These are phyloP conservation scores for Pogonomyrmex californicus DNA, from an alignment of 1,140 invertebrate genomes.

Conservation along the genomic window DNA sequence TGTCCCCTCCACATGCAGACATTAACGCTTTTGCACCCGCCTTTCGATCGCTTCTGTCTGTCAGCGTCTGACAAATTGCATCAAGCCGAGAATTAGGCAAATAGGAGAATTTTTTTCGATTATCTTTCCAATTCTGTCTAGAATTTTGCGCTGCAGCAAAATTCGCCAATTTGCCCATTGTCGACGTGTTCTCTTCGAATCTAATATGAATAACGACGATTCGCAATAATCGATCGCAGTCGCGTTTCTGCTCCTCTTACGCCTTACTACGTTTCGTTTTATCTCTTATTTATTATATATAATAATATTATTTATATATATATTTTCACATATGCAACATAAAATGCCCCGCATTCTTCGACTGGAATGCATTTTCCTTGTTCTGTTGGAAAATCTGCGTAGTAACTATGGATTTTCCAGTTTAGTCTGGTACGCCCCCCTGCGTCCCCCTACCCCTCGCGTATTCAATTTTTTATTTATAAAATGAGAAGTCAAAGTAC, in stretches of 20 bases:
- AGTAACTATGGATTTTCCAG: conserved; percentile 16
- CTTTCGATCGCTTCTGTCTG: conserved; percentile 13
- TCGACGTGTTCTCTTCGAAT: neutral
- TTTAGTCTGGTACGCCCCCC: neutral
- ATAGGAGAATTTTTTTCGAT: neutral
- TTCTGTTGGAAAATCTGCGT: neutral
- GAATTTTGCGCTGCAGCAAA: neutral
- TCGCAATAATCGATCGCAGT: neutral
- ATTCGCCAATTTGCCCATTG: neutral
- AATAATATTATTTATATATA: too few relatives aligned
- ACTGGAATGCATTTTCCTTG: neutral
- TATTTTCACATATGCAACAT: neutral
- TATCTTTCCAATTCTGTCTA: neutral
- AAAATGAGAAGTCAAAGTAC: neutral
- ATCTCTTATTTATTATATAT: neutral
- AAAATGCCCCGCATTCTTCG: neutral
- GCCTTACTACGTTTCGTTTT: neutral
- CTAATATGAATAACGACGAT: neutral
- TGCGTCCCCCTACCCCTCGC: neutral
- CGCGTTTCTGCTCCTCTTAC: neutral
- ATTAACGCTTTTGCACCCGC: conserved; percentile 12
- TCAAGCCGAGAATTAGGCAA: neutral
- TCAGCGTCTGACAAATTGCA: neutral
- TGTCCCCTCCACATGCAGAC: neutral
- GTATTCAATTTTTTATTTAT: neutral